These are phyloP conservation scores for Panthera tigris DNA, from an alignment of 2,113 vertebrate species.

Conservation along the genomic window DNA sequence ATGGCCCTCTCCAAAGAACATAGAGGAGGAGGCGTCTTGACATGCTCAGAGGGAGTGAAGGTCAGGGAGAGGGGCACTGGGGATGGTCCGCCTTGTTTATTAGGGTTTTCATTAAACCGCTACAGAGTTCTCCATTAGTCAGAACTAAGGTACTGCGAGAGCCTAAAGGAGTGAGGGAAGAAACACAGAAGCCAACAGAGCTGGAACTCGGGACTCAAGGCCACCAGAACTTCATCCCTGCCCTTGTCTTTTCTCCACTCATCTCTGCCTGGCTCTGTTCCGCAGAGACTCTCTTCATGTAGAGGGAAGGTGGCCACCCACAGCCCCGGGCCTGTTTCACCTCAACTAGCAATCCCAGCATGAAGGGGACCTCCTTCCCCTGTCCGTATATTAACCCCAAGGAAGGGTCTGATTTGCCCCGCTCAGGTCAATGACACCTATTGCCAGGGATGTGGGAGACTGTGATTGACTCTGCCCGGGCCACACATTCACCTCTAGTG, in stretches of 20 bases:
- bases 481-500: background rate
- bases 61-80: background rate
- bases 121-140: background rate
- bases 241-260: background rate
- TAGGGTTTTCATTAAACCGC: background rate
- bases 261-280: background rate
- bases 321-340: background rate
- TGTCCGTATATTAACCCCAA: background rate
- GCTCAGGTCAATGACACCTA: background rate
- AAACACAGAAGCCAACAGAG: fast-evolving
- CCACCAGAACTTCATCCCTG: background rate
- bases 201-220: background rate
- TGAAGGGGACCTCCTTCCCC: background rate
- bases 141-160: background rate
- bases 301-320: background rate
- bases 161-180: background rate
- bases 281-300: background rate
- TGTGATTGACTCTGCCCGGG: background rate
- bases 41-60: background rate
- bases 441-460: background rate
- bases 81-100: background rate
- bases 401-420: background rate
- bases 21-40: background rate
- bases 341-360: background rate
- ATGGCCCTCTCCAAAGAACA: background rate